Base-by-base conservation (phyloP, 2,888 invertebrate genomes). In the Heliconius hortense region DNA sequence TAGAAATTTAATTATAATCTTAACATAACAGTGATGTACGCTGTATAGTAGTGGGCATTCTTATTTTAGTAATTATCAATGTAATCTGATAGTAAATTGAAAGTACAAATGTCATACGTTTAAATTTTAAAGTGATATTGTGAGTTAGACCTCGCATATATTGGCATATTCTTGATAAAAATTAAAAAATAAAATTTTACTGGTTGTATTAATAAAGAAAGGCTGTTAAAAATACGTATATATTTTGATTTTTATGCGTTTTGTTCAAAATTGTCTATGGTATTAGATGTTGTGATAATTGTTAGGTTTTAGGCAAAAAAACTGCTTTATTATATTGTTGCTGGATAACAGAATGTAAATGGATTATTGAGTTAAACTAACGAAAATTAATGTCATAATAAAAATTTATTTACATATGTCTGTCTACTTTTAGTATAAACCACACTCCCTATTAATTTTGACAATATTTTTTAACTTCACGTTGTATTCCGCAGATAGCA, bases 211-310 rank as follows among this genome's bases (percentile, higher is more conserved):
- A 60, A 39, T 18, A 11, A 71, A 39, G 26, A 39, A 60, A 60
- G 60, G 43, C 43, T 71, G 60, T 71, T 26, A 60, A 70, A 70
- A 71, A 60, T 39, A 71, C 35, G 71, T 60, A 62, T 71, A 62
- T 71, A 62, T 43, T 43, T 71, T 71, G 21, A 26, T 71, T 53
- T 66, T 56, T 56, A 56, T n/a, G 15, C 31, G 39, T 26, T 62
- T 28, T 21, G 43, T n/a, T 60, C 26, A 18, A 39, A 62, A 62
- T 43, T 62, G 60, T 69, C 68, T 53, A 69, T 69, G 48, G 68
- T 71, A 71, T 71, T 71, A 71, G 60, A 62, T 71, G 71, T 71
- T 71, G 71, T 71, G 71, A 71, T 71, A 71, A 71, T 60, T 71
- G 71, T 71, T 71, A 71, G 62, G 26, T 59, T 48, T 53, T 69